Percentiles rank a stretch among this genome's conserved stretches.
Evolutionary conservation across 2,113 vertebrate species (phyloP).

Genomic region (Thamnophis sirtalis): DNA sequence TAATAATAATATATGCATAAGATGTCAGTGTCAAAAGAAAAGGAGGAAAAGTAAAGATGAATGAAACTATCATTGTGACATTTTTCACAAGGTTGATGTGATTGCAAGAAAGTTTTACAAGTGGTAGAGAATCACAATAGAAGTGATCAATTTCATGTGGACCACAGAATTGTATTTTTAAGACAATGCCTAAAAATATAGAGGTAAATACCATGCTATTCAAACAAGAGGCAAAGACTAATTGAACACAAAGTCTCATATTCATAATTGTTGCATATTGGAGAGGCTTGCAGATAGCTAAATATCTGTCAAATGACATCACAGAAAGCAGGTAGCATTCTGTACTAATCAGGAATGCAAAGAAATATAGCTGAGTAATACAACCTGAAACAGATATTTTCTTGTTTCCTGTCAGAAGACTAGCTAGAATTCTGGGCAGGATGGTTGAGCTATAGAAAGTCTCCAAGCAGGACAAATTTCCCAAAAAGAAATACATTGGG

Average conservation of each 20-base stretch:
- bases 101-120: constrained; percentile 15
- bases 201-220: background rate
- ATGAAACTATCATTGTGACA: background rate
- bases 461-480: constrained; percentile 28
- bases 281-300: constrained; percentile 31
- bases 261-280: constrained; percentile 23
- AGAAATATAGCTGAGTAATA: constrained; percentile 22
- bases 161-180: constrained; percentile 1
- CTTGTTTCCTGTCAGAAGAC: constrained; percentile 1
- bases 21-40: constrained; percentile 4
- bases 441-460: background rate
- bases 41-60: background rate
- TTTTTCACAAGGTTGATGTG: constrained; percentile 1
- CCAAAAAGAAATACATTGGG: constrained; percentile 39
- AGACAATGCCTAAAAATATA: constrained; percentile 34
- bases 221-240: constrained; percentile 29
- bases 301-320: constrained; percentile 28
- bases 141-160: constrained; percentile 12
- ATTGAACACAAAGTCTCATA: background rate
- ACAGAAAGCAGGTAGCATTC: constrained; percentile 30
- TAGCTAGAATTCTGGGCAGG: constrained; percentile 19
- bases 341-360: background rate
- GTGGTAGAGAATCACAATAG: background rate
- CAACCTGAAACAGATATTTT: constrained; percentile 22
- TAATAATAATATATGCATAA: constrained; percentile 7